Base-by-base conservation (phyloP, 2,797 vertebrate species). In the Clarias fuscus region DNA sequence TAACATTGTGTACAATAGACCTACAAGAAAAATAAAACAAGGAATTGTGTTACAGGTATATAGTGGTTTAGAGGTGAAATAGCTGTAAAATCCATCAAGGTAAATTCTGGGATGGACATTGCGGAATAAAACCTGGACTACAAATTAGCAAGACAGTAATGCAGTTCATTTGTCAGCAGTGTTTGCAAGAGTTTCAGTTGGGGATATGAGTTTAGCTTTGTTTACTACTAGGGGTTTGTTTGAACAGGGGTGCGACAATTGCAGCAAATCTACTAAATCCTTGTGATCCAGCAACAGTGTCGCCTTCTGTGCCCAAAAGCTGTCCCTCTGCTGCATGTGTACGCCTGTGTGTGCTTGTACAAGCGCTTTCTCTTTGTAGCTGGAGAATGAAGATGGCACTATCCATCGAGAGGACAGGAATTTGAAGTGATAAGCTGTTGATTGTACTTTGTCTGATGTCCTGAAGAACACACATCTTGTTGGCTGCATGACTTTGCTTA, bases 191-290 rank as follows among this genome's bases (percentile, higher is more conserved):
- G 70, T 85, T 72, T 85, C 62, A 76, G 83, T 58, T 33, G 48
- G 71, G 86, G 86, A 87, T 61, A 59, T 77, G 86, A 64, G 59
- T 68, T 76, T 59, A 73, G 43, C 64, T 64, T 81, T 79, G 76
- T 84, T 64, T 67, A 24, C 61, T 79, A 68, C 75, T 76, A 84
- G 24, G 78, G 48, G 7, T 82, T 82, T 53, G 70, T 87, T 87
- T 82, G 61, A 87, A 85, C 70, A 87, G 83, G 75, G 86, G 82
- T 87, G 70, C 85, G 86, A 87, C 83, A 87, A 87, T 82, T 84
- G 80, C 58, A 82, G 78, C 86, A 84, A 87, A 87, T 87, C 86
- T 78, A 85, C 70, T 85, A 87, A 87, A 85, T 72, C 86, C 80
- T 64, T 68, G 43, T 85, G 86, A 87, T 87, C 82, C 83, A 84